phyloP scores from a whole-genome alignment of 2,797 vertebrate species.

The Peromyscus melanophrys region DNA sequence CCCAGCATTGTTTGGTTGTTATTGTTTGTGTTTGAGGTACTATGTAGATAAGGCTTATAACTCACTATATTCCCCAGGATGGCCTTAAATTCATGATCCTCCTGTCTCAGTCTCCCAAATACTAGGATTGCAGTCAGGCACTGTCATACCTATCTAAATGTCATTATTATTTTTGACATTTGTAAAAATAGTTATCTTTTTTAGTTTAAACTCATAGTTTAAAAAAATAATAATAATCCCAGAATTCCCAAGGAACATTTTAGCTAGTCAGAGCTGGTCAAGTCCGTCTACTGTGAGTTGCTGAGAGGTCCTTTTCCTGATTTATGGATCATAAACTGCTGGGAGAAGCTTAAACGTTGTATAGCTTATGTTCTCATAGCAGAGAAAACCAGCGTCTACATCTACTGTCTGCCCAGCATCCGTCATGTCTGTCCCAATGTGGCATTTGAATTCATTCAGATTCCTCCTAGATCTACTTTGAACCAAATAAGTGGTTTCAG shows the following conservation, averaged over 20 bases:
- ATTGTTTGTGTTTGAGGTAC: neutral
- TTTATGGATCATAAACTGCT: neutral
- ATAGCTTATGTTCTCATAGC: neutral
- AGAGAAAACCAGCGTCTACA: neutral
- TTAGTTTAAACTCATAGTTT: neutral
- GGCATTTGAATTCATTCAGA: neutral
- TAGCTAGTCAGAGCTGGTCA: neutral
- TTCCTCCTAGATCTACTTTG: slow-evolving; percentile 23
- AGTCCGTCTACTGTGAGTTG: neutral
- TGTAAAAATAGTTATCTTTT: slow-evolving; percentile 57
- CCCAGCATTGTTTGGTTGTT: neutral
- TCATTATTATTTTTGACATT: neutral
- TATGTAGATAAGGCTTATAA: neutral
- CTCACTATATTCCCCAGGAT: neutral
- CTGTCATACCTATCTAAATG: neutral
- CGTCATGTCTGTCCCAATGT: neutral
- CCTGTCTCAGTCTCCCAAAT: neutral
- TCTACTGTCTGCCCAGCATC: neutral
- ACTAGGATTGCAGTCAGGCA: neutral
- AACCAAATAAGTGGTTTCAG: neutral
- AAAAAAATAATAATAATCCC: neutral
- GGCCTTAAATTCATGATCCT: neutral
- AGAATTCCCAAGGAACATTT: neutral
- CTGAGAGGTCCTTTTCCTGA: neutral
- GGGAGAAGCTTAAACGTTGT: neutral